Base-by-base conservation (phyloP, 2,113 vertebrate genomes). In the Cebus imitator region DNA sequence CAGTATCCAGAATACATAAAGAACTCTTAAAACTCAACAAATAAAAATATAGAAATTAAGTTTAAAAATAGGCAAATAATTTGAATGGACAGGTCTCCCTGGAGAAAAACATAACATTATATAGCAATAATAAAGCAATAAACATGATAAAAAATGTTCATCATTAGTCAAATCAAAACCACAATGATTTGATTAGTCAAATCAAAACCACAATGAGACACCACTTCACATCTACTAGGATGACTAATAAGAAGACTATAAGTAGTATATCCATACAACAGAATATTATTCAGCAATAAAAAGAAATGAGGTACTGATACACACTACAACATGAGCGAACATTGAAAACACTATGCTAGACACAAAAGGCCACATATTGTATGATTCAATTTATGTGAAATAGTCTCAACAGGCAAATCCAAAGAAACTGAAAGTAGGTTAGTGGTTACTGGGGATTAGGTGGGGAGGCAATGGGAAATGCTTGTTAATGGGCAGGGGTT, bases 31-130 rank as follows among this genome's bases (percentile, higher is more conserved):
- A 83, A 83, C 3, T 93, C 61, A 87, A 45, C 61, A 91, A 91
- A 84, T 48, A 93, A 85, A 93, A 91, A 68, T 32, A 86, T 23
- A 97, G 70, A 93, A 94, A 50, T 14, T 55, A 43, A 90, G 76
- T 25, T 87, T 58, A 76, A 90, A 97, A 70, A 93, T 35, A 58
- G 40, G 32, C 6, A 91, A 90, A 76, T 18, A n/a, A 76, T 81
- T 72, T 64, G 64, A 68, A 94, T 5, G 90, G 52, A 95, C 18
- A 70, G 72, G 76, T 83, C 18, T 78, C 58, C 23, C 35, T 27
- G 45, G 57, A 84, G 81, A 16, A 91, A 91, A 9, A 23, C 18
- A 61, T 30, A 64, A 61, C 25, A 64, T 64, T 64, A 64, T 64
- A 30, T 14, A 64, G 61, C 58, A 64, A 61, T 25, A 61, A 87